A percentile compares a stretch with the other conserved stretches of the same genome.
These are phyloP conservation scores for Drosophila sordidula DNA, from an alignment of 2,888 invertebrate genomes.

Conservation along the genomic window DNA sequence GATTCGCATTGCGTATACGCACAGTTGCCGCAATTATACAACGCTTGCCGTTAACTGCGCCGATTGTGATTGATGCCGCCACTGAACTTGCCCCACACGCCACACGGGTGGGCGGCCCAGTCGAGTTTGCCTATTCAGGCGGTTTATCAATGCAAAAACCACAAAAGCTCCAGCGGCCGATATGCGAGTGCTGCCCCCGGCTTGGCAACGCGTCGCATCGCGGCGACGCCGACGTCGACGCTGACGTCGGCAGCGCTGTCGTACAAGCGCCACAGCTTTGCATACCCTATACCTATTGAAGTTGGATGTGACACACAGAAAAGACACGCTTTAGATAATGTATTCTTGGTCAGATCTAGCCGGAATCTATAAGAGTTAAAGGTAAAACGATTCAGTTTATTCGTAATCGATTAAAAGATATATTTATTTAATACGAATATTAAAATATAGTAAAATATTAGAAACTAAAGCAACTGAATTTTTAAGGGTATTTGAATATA, in stretches of 20 bases:
- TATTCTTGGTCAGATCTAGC: too few species aligned
- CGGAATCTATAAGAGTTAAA: too few species aligned
- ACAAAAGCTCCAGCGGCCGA: conserved; percentile 28
- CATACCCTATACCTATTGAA: not conserved
- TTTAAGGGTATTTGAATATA: too few species aligned
- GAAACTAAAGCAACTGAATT: too few species aligned
- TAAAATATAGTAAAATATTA: too few species aligned
- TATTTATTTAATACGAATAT: too few species aligned
- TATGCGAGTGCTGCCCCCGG: conserved; percentile 14
- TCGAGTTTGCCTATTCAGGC: conserved; percentile 26
- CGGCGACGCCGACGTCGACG: conserved; percentile 5
- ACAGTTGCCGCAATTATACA: conserved; percentile 29
- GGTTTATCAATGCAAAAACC: conserved; percentile 66
- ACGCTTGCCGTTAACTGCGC: conserved; percentile 18
- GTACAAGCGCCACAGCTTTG: conserved; percentile 30
- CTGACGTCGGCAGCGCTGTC: conserved; percentile 9
- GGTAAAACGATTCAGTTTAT: too few species aligned
- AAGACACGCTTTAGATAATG: too few species aligned
- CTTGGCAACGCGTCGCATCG: not conserved
- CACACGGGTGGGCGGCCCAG: conserved; percentile 20
- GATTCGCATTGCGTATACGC: conserved; percentile 42
- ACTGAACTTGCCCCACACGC: conserved; percentile 64
- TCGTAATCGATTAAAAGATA: too few species aligned
- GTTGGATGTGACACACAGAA: not conserved
- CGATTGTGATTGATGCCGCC: conserved; percentile 54